These are phyloP conservation scores for Thunnus albacares DNA, from an alignment of 2,797 vertebrate species.

Conservation along the genomic window DNA sequence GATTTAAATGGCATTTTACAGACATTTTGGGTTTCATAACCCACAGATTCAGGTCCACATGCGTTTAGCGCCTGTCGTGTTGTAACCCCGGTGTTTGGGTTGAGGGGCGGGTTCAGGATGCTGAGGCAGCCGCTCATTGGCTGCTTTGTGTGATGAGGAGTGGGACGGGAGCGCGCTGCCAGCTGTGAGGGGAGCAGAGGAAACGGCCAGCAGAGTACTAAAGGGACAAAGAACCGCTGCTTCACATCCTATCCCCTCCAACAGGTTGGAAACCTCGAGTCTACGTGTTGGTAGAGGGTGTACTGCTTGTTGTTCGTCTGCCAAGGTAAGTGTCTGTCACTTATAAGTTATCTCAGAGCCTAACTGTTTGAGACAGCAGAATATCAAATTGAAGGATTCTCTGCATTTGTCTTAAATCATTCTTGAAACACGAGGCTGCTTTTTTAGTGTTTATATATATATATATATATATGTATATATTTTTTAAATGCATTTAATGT, in stretches of 20 bases:
- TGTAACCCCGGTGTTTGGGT: constrained; percentile 51
- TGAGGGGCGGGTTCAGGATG: constrained; percentile 75
- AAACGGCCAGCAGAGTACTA: constrained; percentile 27
- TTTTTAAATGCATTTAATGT: neutral
- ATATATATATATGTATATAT: too few species aligned
- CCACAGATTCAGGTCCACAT: neutral
- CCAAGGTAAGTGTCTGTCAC: constrained; percentile 59
- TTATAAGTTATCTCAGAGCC: neutral
- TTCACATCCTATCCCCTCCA: constrained; percentile 31
- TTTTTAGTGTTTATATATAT: too few species aligned
- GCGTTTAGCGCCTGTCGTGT: neutral
- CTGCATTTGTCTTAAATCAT: neutral
- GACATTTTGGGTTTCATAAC: neutral
- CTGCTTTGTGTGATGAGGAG: constrained; percentile 32
- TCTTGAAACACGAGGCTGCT: too few species aligned
- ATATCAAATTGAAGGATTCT: neutral
- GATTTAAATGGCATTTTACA: neutral
- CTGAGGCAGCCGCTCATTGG: constrained; percentile 77
- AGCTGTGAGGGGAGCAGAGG: constrained; percentile 61
- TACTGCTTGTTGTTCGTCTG: neutral
- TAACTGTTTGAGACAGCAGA: neutral
- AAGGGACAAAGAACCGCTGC: constrained; percentile 58
- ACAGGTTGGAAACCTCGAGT: constrained; percentile 19
- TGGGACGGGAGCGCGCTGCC: constrained; percentile 52
- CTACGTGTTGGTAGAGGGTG: neutral